Conservation (phyloP, 2,113 vertebrate species). For the Prunella fulvescens region DNA sequence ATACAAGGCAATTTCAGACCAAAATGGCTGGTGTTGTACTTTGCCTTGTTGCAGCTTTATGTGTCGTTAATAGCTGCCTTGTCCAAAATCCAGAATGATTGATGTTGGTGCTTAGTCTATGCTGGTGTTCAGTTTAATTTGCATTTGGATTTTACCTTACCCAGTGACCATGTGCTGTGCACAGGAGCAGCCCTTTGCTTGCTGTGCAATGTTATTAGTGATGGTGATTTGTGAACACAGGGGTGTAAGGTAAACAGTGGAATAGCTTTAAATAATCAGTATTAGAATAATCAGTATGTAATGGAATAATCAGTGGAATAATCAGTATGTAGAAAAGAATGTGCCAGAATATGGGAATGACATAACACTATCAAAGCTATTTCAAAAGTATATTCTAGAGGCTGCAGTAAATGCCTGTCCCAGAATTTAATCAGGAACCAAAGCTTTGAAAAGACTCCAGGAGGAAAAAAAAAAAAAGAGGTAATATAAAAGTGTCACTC, state of each 20-base stretch:
- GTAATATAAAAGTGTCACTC: constrained; percentile 56
- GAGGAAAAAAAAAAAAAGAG: neutral
- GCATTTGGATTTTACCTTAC: neutral
- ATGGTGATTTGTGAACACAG: constrained; percentile 2
- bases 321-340: neutral
- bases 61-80: constrained; percentile 2
- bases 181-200: constrained; percentile 43
- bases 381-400: constrained; percentile 42
- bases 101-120: neutral
- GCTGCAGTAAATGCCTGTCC: constrained; percentile 35
- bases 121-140: constrained; percentile 45
- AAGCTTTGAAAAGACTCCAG: constrained; percentile 45
- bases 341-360: constrained; percentile 35
- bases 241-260: neutral
- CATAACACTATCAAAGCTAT: constrained; percentile 38
- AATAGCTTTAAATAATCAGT: too few species aligned
- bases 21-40: neutral
- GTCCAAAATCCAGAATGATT: constrained; percentile 24
- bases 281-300: neutral
- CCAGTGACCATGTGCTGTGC: neutral
- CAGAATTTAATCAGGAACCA: constrained; percentile 67
- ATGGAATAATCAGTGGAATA: neutral
- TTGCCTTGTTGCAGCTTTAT: neutral
- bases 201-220: neutral
- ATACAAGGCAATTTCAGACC: neutral